Base-by-base conservation (phyloP, 1,140 invertebrate species). In the Drosophila aff. region DNA sequence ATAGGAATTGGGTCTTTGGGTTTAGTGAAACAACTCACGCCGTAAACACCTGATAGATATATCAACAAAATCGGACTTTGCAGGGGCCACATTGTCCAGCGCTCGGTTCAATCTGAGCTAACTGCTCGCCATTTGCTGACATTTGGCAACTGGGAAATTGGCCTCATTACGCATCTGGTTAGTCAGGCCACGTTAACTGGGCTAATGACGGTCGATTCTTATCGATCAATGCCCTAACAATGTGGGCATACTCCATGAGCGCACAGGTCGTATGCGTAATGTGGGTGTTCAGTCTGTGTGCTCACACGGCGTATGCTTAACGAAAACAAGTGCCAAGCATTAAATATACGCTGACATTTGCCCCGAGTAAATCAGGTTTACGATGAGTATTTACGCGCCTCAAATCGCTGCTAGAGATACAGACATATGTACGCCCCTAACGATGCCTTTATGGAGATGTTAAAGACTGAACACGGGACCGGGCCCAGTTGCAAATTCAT, bases 151-250 rank as follows among this genome's bases (percentile, higher is more conserved):
- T 57, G 23, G 46, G 58, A 75, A 75, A 75, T 53, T 55, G 31
- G 57, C 69, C 57, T 61, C 46, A 55, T 66, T 60, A 36, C 44
- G 13, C 23, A 63, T 57, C 64, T 68, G 43, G 49, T 76, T 58
- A 90, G 86, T 82, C 86, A 84, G 64, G 81, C 62, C 72, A 79
- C 71, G 68, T 76, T 78, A 77, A 43, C 21, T 66, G 57, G 58
- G 26, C 79, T 90, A 90, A 90, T 77, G 72, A 49, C 41, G 55
- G 26, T 28, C 46, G 71, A 74, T 74, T 73, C 71, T 74, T 74
- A 74, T 74, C 71, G 38, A 38, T 31, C 38, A 73, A 31, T 36
- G 55, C 44, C 53, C 66, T 11, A 49, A 49, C 64, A 28, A 15
- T 46, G 33, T 40, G 31, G 8, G 49, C 46, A 69, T 46, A 47